Percentiles rank a stretch among this genome's conserved stretches.
phyloP scores from a whole-genome alignment of 2,888 invertebrate genomes.

The Lutraria lutraria region DNA sequence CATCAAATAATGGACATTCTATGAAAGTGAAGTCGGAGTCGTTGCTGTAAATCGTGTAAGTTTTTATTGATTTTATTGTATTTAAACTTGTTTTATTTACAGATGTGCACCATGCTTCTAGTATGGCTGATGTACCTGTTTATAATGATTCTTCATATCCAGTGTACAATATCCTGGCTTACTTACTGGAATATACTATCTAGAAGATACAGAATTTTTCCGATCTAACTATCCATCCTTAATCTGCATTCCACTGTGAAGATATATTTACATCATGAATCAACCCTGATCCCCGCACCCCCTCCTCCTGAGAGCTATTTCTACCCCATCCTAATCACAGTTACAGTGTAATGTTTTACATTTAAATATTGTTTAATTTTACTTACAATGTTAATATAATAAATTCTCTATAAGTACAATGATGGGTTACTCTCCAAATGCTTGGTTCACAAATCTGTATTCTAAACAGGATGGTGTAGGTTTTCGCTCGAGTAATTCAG shows the following conservation, averaged over 20 bases:
- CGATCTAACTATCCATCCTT: neutral
- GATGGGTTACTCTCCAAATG: constrained; percentile 62
- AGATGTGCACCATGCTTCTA: neutral
- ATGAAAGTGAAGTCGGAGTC: neutral
- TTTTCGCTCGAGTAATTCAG: too few relatives aligned
- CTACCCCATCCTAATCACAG: neutral
- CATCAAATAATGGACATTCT: too few relatives aligned
- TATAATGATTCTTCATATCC: neutral
- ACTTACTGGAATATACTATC: neutral
- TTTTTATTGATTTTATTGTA: neutral
- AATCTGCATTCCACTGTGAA: neutral
- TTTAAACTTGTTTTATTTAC: neutral
- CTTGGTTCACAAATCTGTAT: constrained; percentile 43
- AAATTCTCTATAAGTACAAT: constrained; percentile 35
- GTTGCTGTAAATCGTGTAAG: neutral
- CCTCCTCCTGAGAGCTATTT: neutral
- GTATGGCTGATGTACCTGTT: neutral
- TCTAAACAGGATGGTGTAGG: constrained; percentile 41
- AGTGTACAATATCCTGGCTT: neutral
- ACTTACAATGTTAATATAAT: neutral
- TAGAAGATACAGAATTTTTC: neutral
- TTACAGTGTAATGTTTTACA: neutral
- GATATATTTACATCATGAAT: neutral
- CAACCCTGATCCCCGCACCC: neutral
- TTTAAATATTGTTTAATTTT: neutral